Conservation (phyloP, 2,113 vertebrate species). For the Rhizomys pruinosus region DNA sequence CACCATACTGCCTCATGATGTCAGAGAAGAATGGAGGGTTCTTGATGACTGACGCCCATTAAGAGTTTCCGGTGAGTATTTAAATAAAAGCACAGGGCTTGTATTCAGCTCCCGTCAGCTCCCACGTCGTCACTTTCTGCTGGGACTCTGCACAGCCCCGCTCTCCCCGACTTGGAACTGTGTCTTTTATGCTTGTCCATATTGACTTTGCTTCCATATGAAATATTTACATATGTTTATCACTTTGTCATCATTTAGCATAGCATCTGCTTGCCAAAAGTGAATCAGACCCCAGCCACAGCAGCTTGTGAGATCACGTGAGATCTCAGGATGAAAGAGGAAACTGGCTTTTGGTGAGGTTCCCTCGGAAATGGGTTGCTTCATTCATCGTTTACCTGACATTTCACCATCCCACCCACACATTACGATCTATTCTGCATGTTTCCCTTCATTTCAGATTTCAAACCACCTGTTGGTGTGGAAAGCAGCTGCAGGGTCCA, state of each 20-base stretch:
- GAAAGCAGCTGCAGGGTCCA: neutral
- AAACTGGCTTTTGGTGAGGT: neutral
- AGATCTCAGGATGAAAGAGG: constrained; percentile 4
- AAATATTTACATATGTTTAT: constrained; percentile 82
- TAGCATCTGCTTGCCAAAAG: constrained; percentile 75
- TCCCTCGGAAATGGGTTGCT: neutral
- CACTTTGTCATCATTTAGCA: constrained; percentile 70
- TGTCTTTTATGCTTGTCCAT: constrained; percentile 65
- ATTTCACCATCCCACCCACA: neutral
- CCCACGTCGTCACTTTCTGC: neutral
- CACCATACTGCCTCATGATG: neutral
- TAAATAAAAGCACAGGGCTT: constrained; percentile 8
- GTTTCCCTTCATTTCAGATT: neutral
- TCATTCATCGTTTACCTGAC: neutral
- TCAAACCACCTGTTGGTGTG: neutral
- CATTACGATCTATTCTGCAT: neutral
- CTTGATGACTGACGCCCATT: neutral
- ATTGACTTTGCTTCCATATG: constrained; percentile 73
- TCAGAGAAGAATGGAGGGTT: neutral
- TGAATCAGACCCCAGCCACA: constrained; percentile 73
- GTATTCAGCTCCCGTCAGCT: constrained; percentile 5
- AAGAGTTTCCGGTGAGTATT: constrained; percentile 25
- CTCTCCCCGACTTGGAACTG: constrained; percentile 45
- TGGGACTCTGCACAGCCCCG: neutral
- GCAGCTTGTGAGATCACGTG: constrained; percentile 45